phyloP scores from a whole-genome alignment of 2,797 vertebrate genomes.

The Hyperoplus lanceolatus region DNA sequence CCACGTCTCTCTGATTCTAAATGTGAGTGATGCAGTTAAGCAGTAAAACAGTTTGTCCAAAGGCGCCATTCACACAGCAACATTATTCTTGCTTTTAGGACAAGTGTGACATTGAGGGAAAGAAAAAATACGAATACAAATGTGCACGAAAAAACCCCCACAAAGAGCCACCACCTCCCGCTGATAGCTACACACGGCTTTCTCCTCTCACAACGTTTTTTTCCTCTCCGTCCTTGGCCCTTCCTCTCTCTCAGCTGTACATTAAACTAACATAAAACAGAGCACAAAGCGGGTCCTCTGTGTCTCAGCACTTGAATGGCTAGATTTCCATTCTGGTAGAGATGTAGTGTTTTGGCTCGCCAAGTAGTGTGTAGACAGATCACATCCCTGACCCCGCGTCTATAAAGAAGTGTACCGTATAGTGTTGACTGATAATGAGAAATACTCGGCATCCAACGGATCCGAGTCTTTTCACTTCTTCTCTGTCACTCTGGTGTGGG shows the following conservation, averaged over 20 bases:
- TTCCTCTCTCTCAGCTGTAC: slow-evolving; percentile 51
- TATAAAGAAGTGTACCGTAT: slow-evolving; percentile 71
- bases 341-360: slow-evolving; percentile 55
- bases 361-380: slow-evolving; percentile 63
- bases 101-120: background rate
- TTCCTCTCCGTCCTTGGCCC: slow-evolving; percentile 25
- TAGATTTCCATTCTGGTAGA: slow-evolving; percentile 67
- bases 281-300: slow-evolving; percentile 64
- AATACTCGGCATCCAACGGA: slow-evolving; percentile 52
- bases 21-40: slow-evolving; percentile 56
- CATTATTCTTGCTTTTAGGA: slow-evolving; percentile 44
- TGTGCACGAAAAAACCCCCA: slow-evolving; percentile 10
- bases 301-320: slow-evolving; percentile 60
- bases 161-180: slow-evolving; percentile 27
- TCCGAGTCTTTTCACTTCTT: slow-evolving; percentile 57
- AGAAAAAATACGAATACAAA: slow-evolving; percentile 30
- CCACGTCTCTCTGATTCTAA: slow-evolving; percentile 37
- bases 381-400: slow-evolving; percentile 37
- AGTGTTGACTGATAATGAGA: slow-evolving; percentile 69
- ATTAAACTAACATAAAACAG: slow-evolving; percentile 71
- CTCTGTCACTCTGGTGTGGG: slow-evolving; percentile 41
- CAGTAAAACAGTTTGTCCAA: slow-evolving; percentile 46
- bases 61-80: slow-evolving; percentile 6
- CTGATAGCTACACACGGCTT: slow-evolving; percentile 3
- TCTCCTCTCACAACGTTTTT: slow-evolving; percentile 43